Percentiles rank a stretch among this genome's conserved stretches.
phyloP scores from a whole-genome alignment of 2,888 invertebrate genomes.

The Neoscelio sp. region DNA sequence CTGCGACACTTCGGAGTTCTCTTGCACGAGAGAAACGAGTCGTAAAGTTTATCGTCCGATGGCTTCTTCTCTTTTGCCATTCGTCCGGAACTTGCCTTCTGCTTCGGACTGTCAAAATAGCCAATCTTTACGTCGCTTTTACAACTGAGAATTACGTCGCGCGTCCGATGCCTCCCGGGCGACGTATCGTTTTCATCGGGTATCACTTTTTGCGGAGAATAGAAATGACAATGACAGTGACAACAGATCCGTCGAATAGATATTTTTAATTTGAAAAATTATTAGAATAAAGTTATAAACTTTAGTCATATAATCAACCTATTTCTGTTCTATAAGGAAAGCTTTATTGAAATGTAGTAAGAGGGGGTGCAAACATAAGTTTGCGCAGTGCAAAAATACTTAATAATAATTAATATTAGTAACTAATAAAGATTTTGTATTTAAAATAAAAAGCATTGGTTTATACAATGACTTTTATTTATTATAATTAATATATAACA shows the following conservation, averaged over 20 bases:
- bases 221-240: constrained; percentile 38
- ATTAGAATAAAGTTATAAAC: constrained; percentile 41
- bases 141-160: constrained; percentile 65
- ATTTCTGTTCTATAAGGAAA: no score
- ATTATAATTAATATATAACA: no score
- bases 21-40: constrained; percentile 72
- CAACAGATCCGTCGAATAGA: constrained; percentile 10
- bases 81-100: constrained; percentile 36
- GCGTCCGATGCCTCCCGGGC: background rate
- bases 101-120: constrained; percentile 81
- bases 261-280: no score
- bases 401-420: no score
- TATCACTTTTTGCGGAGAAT: constrained; percentile 15
- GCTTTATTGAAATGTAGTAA: no score
- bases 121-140: constrained; percentile 82
- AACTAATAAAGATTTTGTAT: no score
- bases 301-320: no score
- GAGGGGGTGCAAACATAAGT: no score
- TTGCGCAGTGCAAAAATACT: no score
- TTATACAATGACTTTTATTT: no score
- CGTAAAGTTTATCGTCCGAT: constrained; percentile 80
- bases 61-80: constrained; percentile 32
- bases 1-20: constrained; percentile 45
- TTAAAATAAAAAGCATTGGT: no score
- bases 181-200: constrained; percentile 24